phyloP scores from a whole-genome alignment of 2,113 vertebrate species.

The Irena cyanogastra region DNA sequence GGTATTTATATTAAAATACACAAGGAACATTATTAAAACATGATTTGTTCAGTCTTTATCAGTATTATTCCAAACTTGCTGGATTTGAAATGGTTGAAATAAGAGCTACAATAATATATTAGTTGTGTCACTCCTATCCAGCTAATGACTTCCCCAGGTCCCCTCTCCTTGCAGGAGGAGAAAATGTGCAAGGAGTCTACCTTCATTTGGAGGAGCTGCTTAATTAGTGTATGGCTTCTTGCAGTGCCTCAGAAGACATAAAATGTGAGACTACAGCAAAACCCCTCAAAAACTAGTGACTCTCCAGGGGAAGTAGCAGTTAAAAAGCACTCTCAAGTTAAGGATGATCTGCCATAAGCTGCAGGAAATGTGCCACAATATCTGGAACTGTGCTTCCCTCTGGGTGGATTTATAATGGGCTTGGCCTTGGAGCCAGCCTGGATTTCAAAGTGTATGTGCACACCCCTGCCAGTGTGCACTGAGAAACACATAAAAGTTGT shows the following conservation, averaged over 20 bases:
- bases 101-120: accelerated
- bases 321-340: neutral
- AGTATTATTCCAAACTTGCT: neutral
- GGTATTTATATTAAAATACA: neutral
- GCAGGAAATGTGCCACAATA: constrained; percentile 8
- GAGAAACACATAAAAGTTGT: neutral
- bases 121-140: neutral
- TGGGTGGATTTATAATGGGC: neutral
- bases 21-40: neutral
- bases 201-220: neutral
- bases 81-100: neutral
- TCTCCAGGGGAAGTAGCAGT: neutral
- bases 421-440: neutral
- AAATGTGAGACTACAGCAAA: neutral
- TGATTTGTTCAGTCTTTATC: neutral
- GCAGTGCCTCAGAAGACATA: neutral
- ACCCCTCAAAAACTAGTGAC: neutral
- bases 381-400: neutral
- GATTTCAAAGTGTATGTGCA: neutral
- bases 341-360: neutral
- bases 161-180: neutral
- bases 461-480: neutral
- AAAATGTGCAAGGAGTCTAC: neutral
- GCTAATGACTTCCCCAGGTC: neutral
- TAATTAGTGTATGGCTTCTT: neutral